phyloP scores from a whole-genome alignment of 2,113 vertebrate species.

The Centropus bengalensis region DNA sequence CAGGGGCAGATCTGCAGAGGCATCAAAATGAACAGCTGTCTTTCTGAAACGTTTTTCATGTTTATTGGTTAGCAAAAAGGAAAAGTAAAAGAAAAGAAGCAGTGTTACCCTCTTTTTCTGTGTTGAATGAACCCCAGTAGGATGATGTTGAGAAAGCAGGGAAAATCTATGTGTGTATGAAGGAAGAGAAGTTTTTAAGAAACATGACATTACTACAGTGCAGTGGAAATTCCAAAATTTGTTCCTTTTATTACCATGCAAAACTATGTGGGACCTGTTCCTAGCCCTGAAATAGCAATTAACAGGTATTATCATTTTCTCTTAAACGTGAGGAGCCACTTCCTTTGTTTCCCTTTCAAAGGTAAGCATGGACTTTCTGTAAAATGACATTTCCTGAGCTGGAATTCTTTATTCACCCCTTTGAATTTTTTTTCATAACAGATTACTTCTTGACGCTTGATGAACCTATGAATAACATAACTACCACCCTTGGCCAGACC shows the following conservation, averaged over 20 bases:
- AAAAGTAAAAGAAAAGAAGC: neutral
- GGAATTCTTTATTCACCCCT: neutral
- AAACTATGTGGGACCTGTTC: neutral
- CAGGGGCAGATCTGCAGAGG: neutral
- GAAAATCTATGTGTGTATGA: neutral
- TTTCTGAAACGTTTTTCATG: neutral
- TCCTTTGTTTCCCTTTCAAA: neutral
- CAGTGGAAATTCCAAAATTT: neutral
- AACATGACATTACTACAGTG: neutral
- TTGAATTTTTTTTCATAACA: slow-evolving; percentile 30
- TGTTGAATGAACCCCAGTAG: neutral
- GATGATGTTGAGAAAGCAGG: neutral
- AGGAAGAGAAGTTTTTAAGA: neutral
- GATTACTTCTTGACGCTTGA: slow-evolving; percentile 88
- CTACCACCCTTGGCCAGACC: slow-evolving; percentile 91
- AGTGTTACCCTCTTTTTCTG: neutral
- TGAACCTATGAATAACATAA: slow-evolving; percentile 98
- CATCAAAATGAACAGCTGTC: neutral
- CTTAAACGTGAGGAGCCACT: neutral
- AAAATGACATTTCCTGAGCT: neutral
- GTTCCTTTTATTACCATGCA: neutral
- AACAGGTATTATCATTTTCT: neutral
- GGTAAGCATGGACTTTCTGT: neutral
- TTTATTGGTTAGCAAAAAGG: neutral
- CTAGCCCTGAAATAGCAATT: neutral